These are phyloP conservation scores for Drosophila biarmipes DNA, from an alignment of 1,140 invertebrate genomes.

Conservation along the genomic window DNA sequence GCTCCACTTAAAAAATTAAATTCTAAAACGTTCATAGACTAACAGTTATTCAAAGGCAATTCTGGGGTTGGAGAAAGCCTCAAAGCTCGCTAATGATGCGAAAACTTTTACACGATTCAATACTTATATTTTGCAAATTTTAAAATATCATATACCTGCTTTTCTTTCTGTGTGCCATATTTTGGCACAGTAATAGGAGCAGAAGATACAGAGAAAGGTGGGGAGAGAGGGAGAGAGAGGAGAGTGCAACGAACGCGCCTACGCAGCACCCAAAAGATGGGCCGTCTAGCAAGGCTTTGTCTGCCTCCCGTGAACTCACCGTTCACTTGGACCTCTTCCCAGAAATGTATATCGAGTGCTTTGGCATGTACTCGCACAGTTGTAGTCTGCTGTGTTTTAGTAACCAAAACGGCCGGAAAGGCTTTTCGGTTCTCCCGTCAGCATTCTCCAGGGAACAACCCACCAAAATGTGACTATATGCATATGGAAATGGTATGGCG, in stretches of 20 bases:
- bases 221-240: conserved; percentile 5
- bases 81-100: too few species aligned
- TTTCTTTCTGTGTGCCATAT: conserved; percentile 1
- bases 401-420: conserved; percentile 15
- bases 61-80: too few species aligned
- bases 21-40: too few species aligned
- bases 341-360: not conserved
- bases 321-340: not conserved
- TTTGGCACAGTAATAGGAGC: conserved; percentile 18
- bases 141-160: not conserved
- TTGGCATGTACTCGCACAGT: conserved; percentile 11
- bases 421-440: conserved; percentile 20
- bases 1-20: too few species aligned
- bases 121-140: too few species aligned
- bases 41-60: too few species aligned
- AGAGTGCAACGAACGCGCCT: conserved; percentile 48
- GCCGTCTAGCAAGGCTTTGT: conserved; percentile 19
- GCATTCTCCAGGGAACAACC: conserved; percentile 33
- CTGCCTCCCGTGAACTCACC: conserved; percentile 1
- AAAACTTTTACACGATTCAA: too few species aligned
- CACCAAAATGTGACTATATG: conserved; percentile 2
- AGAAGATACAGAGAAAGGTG: conserved; percentile 8
- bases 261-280: conserved; percentile 44
- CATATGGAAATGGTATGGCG: conserved; percentile 9
- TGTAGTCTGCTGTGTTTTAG: not conserved